These are phyloP conservation scores for Potorous gilbertii DNA, from an alignment of 2,797 vertebrate species.

Conservation along the genomic window DNA sequence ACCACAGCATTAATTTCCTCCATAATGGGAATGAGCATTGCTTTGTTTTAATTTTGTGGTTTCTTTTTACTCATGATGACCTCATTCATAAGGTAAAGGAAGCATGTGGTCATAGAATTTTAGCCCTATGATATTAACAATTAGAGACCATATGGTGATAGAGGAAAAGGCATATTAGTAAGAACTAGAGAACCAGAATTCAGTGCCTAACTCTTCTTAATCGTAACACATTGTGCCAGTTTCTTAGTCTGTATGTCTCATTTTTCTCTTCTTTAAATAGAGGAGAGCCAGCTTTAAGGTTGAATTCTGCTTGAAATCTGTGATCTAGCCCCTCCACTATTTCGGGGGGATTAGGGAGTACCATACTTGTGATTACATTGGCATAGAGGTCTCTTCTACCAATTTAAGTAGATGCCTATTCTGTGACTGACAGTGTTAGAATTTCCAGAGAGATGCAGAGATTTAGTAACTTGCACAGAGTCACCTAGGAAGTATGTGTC, in stretches of 20 bases:
- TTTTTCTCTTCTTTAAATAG: neutral
- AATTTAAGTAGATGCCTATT: neutral
- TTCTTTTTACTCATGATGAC: neutral
- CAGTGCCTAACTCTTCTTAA: neutral
- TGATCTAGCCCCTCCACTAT: neutral
- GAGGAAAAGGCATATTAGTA: neutral
- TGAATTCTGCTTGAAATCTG: neutral
- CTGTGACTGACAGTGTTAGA: neutral
- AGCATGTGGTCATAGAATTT: neutral
- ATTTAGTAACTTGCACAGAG: neutral
- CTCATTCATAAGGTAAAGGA: neutral
- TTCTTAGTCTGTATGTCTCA: neutral
- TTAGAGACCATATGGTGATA: neutral
- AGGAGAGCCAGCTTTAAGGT: neutral
- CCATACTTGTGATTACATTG: neutral
- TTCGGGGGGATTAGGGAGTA: neutral
- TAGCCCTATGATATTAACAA: neutral
- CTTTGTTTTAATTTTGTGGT: slow-evolving; percentile 36
- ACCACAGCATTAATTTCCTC: slow-evolving; percentile 22
- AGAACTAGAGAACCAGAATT: neutral
- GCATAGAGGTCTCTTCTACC: neutral
- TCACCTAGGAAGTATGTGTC: neutral
- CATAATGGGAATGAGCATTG: slow-evolving; percentile 36
- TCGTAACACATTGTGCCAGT: neutral
- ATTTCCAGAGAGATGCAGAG: neutral